Evolutionary conservation across 2,888 invertebrate species (phyloP).

Genomic region (Geophilus truncorum): DNA sequence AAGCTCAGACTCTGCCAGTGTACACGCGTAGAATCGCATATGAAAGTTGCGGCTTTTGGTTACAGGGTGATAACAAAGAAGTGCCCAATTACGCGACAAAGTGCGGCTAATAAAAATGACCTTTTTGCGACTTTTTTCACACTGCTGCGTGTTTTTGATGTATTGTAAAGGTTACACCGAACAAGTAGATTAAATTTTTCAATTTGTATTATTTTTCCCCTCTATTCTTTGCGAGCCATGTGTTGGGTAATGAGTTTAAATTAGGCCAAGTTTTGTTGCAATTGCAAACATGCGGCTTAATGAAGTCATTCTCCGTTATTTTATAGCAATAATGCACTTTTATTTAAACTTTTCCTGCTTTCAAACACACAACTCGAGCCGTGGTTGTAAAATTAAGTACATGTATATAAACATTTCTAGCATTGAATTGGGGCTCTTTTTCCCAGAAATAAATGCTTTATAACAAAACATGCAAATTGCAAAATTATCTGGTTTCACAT

Average conservation of each 20-base stretch:
- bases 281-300: background rate
- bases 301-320: background rate
- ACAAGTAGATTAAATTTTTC: background rate
- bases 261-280: background rate
- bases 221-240: background rate
- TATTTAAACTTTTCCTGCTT: too few relatives aligned
- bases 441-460: too few relatives aligned
- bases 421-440: too few relatives aligned
- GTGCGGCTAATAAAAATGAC: too few relatives aligned
- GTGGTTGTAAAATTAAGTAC: too few relatives aligned
- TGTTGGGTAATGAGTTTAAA: background rate
- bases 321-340: background rate
- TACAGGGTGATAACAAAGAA: background rate
- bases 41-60: background rate
- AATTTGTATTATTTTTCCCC: background rate
- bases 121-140: too few relatives aligned
- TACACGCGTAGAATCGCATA: background rate
- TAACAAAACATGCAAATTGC: too few relatives aligned
- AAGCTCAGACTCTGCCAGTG: background rate
- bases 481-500: too few relatives aligned
- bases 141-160: too few relatives aligned
- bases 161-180: background rate
- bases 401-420: too few relatives aligned
- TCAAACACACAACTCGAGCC: too few relatives aligned
- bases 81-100: background rate